These are phyloP conservation scores for Cyphomyrus plagiostoma DNA, from an alignment of 2,113 vertebrate genomes.

Conservation along the genomic window DNA sequence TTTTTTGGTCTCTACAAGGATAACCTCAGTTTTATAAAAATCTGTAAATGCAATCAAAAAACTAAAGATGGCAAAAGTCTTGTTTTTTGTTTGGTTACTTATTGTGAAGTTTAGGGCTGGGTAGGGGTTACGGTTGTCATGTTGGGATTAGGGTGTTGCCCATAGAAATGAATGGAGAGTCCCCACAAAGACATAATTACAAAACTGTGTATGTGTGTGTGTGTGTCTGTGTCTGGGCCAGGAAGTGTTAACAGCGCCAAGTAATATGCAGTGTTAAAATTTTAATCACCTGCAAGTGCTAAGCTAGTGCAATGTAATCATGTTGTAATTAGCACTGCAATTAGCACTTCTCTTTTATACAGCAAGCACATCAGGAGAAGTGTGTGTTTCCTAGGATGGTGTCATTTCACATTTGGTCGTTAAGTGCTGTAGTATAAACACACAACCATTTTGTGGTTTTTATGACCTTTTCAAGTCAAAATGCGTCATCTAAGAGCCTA, in stretches of 20 bases:
- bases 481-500: background rate
- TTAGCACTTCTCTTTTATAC: slow-evolving; percentile 90
- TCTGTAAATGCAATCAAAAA: background rate
- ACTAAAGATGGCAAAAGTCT: background rate
- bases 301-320: slow-evolving; percentile 99
- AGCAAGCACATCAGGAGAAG: slow-evolving; percentile 73
- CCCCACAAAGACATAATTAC: background rate
- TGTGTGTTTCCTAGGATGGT: slow-evolving; percentile 73
- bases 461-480: slow-evolving; percentile 24
- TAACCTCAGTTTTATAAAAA: background rate
- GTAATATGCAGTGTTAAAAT: slow-evolving; percentile 99
- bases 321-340: slow-evolving; percentile 98
- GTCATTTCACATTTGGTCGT: slow-evolving; percentile 76
- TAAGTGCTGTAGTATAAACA: slow-evolving; percentile 71
- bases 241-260: slow-evolving; percentile 97
- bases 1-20: background rate
- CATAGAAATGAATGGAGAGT: background rate
- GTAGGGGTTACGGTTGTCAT: background rate
- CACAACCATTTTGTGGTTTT: slow-evolving; percentile 50
- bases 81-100: background rate
- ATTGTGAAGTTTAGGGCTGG: background rate
- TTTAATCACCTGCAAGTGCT: slow-evolving; percentile 99
- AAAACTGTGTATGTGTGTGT: background rate
- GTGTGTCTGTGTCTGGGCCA: slow-evolving; percentile 17
- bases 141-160: background rate